Evolutionary conservation across 2,888 invertebrate species (phyloP).

Genomic region (Cryptophagus acutangulus): DNA sequence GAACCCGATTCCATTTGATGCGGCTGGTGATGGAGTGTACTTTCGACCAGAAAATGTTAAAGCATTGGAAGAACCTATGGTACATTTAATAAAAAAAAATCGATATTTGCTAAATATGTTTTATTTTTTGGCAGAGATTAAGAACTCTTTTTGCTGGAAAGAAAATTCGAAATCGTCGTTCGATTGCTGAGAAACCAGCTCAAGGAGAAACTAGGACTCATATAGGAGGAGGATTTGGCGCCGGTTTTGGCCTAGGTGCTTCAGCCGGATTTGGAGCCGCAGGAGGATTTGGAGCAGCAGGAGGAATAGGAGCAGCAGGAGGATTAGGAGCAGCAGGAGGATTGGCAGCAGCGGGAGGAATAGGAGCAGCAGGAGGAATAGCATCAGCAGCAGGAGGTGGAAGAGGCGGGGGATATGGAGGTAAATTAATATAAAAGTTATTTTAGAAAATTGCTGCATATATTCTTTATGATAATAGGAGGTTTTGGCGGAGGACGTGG

Average conservation of each 20-base stretch:
- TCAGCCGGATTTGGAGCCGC: slow-evolving; percentile 23
- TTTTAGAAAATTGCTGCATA: too few relatives aligned
- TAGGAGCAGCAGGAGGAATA: slow-evolving; percentile 34
- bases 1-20: slow-evolving; percentile 33
- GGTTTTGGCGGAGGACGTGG: slow-evolving; percentile 11
- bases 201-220: slow-evolving; percentile 20
- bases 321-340: slow-evolving; percentile 38
- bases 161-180: slow-evolving; percentile 16
- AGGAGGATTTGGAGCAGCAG: slow-evolving; percentile 32
- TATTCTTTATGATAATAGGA: too few relatives aligned
- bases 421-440: slow-evolving; percentile 12
- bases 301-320: slow-evolving; percentile 37
- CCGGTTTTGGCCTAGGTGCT: slow-evolving; percentile 43
- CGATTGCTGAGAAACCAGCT: too few relatives aligned
- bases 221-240: slow-evolving; percentile 32
- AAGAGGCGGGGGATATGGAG: slow-evolving; percentile 17
- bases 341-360: slow-evolving; percentile 43
- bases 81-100: slow-evolving; percentile 19
- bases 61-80: slow-evolving; percentile 34
- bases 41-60: slow-evolving; percentile 37
- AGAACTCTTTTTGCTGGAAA: slow-evolving; percentile 10
- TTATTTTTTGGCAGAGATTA: slow-evolving; percentile 20
- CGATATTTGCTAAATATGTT: slow-evolving; percentile 2
- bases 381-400: too few relatives aligned
- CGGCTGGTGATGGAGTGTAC: slow-evolving; percentile 42